Evolutionary conservation across 1,140 invertebrate species (phyloP).

Genomic region (Eciton burchellii): DNA sequence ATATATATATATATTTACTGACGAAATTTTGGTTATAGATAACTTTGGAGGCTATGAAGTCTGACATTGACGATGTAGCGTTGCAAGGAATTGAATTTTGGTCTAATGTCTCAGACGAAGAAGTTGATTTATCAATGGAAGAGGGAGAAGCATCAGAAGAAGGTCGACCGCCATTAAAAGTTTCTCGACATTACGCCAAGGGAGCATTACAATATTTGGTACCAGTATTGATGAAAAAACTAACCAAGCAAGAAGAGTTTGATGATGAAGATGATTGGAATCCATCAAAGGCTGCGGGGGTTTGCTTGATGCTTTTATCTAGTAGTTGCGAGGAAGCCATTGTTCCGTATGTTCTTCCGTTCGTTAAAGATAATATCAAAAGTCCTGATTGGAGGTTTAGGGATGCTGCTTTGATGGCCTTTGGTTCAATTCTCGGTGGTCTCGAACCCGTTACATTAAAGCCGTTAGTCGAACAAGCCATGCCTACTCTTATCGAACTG

Average conservation of each 20-base stretch:
- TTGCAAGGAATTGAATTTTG: conserved; percentile 99
- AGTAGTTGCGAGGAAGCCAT: conserved; percentile 99
- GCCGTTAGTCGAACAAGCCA: conserved; percentile 97
- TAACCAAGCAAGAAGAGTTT: conserved; percentile 97
- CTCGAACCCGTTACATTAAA: conserved; percentile 95
- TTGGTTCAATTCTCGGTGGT: conserved; percentile 98
- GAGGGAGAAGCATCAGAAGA: conserved; percentile 96
- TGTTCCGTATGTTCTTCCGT: conserved; percentile 98
- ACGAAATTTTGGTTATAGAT: conserved; percentile 87
- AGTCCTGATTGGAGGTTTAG: conserved; percentile 97
- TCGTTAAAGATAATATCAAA: conserved; percentile 98
- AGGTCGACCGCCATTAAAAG: conserved; percentile 95
- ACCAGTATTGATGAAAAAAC: conserved; percentile 96
- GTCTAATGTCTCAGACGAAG: conserved; percentile 99
- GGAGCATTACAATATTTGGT: conserved; percentile 98
- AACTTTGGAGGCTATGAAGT: conserved; percentile 99
- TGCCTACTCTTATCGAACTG: conserved; percentile 96
- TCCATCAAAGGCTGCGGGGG: conserved; percentile 99
- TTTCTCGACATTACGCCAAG: conserved; percentile 97
- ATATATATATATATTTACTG: background rate
- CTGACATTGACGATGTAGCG: conserved; percentile 97
- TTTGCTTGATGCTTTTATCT: conserved; percentile 99
- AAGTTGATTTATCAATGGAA: conserved; percentile 98
- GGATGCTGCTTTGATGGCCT: conserved; percentile 99
- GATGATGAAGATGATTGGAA: conserved; percentile 99